Conservation (phyloP, 2,797 vertebrate genomes). For the Brotula barbata region DNA sequence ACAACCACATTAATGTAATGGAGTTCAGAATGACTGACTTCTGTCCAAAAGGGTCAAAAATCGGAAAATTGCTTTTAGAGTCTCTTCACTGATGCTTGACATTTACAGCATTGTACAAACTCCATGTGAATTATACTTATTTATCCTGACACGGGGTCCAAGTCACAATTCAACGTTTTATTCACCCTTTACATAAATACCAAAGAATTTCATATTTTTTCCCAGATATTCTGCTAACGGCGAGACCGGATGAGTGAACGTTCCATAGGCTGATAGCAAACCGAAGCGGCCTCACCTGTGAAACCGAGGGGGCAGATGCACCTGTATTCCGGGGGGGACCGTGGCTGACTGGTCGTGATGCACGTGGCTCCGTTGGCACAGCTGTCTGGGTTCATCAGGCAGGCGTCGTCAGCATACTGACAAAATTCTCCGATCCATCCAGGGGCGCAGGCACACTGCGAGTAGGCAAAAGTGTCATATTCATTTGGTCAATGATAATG, state of each 20-base stretch:
- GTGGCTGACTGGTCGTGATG: conserved; percentile 70
- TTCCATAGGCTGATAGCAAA: conserved; percentile 19
- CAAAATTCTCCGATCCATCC: conserved; percentile 81
- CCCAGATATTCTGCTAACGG: conserved; percentile 18
- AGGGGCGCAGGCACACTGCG: conserved; percentile 79
- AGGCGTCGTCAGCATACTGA: conserved; percentile 78
- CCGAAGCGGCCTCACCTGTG: conserved; percentile 74
- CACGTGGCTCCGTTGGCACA: conserved; percentile 79
- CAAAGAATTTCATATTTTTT: conserved; percentile 6
- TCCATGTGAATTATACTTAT: no score
- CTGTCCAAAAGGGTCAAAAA: neutral
- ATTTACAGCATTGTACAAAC: no score
- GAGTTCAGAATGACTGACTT: no score
- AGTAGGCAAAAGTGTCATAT: conserved; percentile 33
- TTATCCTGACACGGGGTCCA: conserved; percentile 13
- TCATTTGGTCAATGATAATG: neutral
- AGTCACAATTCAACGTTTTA: conserved; percentile 3
- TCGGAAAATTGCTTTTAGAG: no score
- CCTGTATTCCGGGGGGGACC: conserved; percentile 66
- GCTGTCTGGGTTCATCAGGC: conserved; percentile 73
- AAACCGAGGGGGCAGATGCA: conserved; percentile 76
- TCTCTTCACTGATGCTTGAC: no score
- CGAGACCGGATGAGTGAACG: conserved; percentile 21
- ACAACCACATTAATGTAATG: no score
- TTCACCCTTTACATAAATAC: no score